A percentile compares a stretch with the other conserved stretches of the same genome.
Conservation (phyloP, 2,113 vertebrate species). For the Hoplias malabaricus region DNA sequence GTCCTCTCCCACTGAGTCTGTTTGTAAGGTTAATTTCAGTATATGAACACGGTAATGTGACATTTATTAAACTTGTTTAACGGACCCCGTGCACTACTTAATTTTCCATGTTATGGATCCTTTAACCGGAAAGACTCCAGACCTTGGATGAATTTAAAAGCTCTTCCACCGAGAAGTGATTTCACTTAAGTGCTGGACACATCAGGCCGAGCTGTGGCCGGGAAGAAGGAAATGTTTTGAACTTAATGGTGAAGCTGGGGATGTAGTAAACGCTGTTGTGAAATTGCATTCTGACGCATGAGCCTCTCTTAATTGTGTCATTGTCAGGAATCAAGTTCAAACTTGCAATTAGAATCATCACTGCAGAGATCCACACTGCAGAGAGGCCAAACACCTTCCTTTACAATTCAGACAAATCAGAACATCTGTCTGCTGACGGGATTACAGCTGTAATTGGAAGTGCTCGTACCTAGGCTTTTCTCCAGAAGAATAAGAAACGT, state of each 20-base stretch:
- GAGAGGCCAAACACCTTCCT: no score
- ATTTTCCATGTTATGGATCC: no score
- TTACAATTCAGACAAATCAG: no score
- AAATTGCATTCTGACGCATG: neutral
- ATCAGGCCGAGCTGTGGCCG: neutral
- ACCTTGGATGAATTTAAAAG: neutral
- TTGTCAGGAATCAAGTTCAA: neutral
- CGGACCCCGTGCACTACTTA: no score
- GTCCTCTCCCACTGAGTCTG: no score
- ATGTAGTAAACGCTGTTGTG: neutral
- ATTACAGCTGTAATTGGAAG: neutral
- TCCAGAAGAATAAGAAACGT: neutral
- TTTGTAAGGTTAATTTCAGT: no score
- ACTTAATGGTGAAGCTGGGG: neutral
- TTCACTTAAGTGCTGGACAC: neutral
- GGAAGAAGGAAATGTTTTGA: neutral
- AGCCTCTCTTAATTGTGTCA: neutral
- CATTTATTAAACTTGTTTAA: no score
- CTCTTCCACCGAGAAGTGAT: neutral
- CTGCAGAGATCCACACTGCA: no score
- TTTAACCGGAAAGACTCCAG: no score
- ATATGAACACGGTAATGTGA: no score
- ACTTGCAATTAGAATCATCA: neutral
- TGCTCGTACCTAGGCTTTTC: no score
- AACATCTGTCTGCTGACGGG: no score